Evolutionary conservation across 1,140 invertebrate genomes (phyloP).

Genomic region (Penaeus vannamei): DNA sequence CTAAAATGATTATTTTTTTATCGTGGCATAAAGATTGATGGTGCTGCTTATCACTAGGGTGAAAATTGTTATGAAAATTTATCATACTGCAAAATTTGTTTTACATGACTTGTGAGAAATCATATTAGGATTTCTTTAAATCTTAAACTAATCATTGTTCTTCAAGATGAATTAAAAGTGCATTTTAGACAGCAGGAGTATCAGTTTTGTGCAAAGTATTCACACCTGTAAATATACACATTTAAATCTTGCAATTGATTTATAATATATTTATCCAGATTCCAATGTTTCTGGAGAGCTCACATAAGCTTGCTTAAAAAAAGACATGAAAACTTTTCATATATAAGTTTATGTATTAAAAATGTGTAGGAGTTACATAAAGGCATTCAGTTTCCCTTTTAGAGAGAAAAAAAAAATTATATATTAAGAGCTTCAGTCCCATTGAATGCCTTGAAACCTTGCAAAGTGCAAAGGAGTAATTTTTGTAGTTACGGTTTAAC

Average conservation of each 20-base stretch:
- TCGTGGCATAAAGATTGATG: too few species aligned
- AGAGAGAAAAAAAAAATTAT: too few species aligned
- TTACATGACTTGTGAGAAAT: too few species aligned
- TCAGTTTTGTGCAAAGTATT: too few species aligned
- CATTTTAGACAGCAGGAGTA: too few species aligned
- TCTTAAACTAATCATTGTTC: too few species aligned
- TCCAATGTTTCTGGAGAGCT: constrained; percentile 39
- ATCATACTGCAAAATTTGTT: too few species aligned
- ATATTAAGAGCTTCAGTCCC: constrained; percentile 20
- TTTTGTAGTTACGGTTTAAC: constrained; percentile 17
- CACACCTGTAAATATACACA: not conserved
- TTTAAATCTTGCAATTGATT: constrained; percentile 18
- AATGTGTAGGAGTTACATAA: not conserved
- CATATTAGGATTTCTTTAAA: too few species aligned
- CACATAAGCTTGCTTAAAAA: constrained; percentile 32
- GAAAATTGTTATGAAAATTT: too few species aligned
- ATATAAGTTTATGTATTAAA: constrained; percentile 30
- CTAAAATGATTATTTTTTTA: too few species aligned
- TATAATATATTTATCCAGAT: constrained; percentile 36
- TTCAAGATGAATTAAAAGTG: too few species aligned
- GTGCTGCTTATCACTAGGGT: too few species aligned
- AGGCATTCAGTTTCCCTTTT: constrained; percentile 3
- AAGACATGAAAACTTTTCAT: constrained; percentile 16
- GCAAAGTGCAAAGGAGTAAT: constrained; percentile 2
- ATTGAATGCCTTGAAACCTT: constrained; percentile 21